Evolutionary conservation across 2,888 invertebrate species (phyloP).

Genomic region (Pammene fasciana): DNA sequence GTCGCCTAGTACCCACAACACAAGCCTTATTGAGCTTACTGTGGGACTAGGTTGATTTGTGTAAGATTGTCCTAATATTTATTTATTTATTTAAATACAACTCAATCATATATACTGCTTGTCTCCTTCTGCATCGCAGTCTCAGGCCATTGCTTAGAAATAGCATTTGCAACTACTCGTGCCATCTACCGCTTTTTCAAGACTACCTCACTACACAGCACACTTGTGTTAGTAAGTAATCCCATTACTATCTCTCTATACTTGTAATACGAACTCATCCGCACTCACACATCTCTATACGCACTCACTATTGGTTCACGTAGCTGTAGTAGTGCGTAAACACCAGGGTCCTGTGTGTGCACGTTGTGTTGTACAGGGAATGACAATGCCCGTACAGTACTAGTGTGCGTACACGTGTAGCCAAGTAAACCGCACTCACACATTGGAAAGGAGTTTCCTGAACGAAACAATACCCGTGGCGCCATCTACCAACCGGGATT

Average conservation of each 20-base stretch:
- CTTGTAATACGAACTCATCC: conserved; percentile 46
- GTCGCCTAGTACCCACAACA: no score
- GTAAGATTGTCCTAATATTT: no score
- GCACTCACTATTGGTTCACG: conserved; percentile 11
- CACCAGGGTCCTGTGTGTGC: conserved; percentile 49
- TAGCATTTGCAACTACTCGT: conserved; percentile 41
- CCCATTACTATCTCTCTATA: conserved; percentile 44
- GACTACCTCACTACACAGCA: conserved; percentile 44
- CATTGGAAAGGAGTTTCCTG: conserved; percentile 58
- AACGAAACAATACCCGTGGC: conserved; percentile 60
- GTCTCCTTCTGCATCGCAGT: no score
- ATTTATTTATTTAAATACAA: no score
- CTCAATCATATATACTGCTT: no score
- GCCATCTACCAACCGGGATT: conserved; percentile 66
- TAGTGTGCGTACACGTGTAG: conserved; percentile 53
- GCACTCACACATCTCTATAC: conserved; percentile 17
- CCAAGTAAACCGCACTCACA: conserved; percentile 57
- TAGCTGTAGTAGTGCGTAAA: conserved; percentile 20
- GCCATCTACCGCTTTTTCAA: conserved; percentile 63
- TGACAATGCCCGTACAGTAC: conserved; percentile 40
- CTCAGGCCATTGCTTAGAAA: no score
- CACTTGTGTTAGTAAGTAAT: conserved; percentile 50
- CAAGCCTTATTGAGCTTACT: no score
- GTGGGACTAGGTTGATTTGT: no score
- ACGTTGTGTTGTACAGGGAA: conserved; percentile 49